phyloP scores from a whole-genome alignment of 2,888 invertebrate genomes.

The Pantelozetes paolii region DNA sequence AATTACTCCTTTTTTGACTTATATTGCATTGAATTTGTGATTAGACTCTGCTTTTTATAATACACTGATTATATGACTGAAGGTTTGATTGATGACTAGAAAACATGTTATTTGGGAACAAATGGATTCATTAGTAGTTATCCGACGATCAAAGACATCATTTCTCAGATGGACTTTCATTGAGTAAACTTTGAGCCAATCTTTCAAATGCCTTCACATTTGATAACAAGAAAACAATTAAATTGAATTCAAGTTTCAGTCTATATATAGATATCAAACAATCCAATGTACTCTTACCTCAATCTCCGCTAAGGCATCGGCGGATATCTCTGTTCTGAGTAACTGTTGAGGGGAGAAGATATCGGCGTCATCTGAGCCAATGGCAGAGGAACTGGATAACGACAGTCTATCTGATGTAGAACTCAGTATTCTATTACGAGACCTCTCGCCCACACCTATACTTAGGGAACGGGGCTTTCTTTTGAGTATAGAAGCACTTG shows the following conservation, averaged over 20 bases:
- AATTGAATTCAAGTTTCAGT: neutral
- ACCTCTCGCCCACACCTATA: neutral
- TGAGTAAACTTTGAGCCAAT: conserved; percentile 32
- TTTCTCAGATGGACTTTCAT: conserved; percentile 30
- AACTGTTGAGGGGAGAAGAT: conserved; percentile 25
- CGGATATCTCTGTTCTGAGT: conserved; percentile 44
- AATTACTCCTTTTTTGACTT: neutral
- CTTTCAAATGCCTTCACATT: conserved; percentile 40
- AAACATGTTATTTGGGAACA: conserved; percentile 1
- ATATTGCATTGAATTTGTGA: neutral
- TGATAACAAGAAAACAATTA: conserved; percentile 6
- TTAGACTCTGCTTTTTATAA: neutral
- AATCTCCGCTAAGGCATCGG: conserved; percentile 46
- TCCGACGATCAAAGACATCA: conserved; percentile 16
- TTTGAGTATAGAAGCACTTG: neutral
- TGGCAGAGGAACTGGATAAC: conserved; percentile 31
- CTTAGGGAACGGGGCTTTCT: conserved; percentile 30
- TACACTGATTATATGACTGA: neutral
- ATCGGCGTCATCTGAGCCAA: conserved; percentile 32
- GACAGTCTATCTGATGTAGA: conserved; percentile 19
- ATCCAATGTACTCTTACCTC: conserved; percentile 42
- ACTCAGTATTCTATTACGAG: neutral
- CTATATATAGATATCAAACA: neutral
- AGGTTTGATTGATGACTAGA: conserved; percentile 9
- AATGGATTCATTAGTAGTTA: conserved; percentile 9